Percentiles rank a stretch among this genome's conserved stretches.
phyloP scores from a whole-genome alignment of 2,888 invertebrate genomes.

The Lasioglossum morio region DNA sequence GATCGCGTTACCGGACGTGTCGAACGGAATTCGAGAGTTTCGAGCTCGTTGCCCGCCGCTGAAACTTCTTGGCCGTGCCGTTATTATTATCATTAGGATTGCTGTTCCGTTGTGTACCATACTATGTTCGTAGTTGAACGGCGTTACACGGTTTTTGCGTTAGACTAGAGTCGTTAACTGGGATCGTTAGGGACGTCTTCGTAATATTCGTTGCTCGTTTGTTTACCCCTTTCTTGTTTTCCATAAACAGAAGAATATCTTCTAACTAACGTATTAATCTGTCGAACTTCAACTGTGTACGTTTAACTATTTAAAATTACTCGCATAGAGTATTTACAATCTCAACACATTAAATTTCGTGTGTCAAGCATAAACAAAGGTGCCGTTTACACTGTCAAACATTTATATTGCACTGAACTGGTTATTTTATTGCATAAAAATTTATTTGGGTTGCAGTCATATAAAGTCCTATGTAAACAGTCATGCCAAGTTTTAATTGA shows the following conservation, averaged over 20 bases:
- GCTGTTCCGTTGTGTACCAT: background rate
- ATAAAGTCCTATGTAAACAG: too few relatives aligned
- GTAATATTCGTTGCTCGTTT: background rate
- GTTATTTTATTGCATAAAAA: too few relatives aligned
- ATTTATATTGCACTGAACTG: too few relatives aligned
- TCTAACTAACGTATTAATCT: too few relatives aligned
- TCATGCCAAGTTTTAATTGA: too few relatives aligned
- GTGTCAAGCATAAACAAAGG: too few relatives aligned
- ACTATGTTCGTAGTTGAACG: background rate
- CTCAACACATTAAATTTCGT: too few relatives aligned
- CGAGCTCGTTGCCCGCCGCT: background rate
- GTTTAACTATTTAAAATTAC: too few relatives aligned
- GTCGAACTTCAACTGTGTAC: too few relatives aligned
- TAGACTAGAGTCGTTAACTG: background rate
- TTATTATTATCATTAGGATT: background rate
- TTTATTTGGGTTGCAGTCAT: too few relatives aligned
- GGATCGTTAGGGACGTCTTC: background rate
- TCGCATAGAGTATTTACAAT: too few relatives aligned
- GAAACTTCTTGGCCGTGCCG: background rate
- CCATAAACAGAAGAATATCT: background rate
- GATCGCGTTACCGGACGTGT: conserved; percentile 14
- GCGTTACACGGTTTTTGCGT: background rate
- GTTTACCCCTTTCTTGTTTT: background rate
- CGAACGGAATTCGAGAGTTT: background rate
- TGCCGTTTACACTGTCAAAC: too few relatives aligned